Base-by-base conservation (phyloP, 2,888 invertebrate species). In the Ganaspis brasiliensis region DNA sequence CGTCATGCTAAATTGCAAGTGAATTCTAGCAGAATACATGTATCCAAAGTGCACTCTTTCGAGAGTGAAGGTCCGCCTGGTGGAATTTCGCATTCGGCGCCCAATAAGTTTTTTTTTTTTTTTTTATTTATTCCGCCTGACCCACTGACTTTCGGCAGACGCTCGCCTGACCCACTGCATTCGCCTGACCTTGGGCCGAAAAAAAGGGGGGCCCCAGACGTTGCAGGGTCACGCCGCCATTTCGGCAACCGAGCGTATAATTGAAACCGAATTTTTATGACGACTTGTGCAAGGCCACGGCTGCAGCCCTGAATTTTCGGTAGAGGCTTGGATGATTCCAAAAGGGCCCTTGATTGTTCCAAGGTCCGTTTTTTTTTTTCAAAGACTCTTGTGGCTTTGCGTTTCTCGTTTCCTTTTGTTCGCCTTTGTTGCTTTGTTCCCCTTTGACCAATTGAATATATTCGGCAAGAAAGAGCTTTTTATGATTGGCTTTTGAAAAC, bases 1-100 rank as follows among this genome's bases (percentile, higher is more conserved):
- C 88, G 88, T 87, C 86, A 85, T 84, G 86, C 84, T 84, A 83
- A 79, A 85, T 84, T 83, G 84, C 84, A 74, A 78, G 75, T 79
- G 79, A 79, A 79, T 78, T 76, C 67, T 75, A 73, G 76, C 73
- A 76, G 78, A 79, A 79, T 80, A n/a, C n/a, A n/a, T n/a, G n/a
- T n/a, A 78, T 75, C 80, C 77, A 77, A 80, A 80, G 77, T 78
- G 57, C 74, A 76, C 52, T 75, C 45, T 67, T 16, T 55, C 14
- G 45, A 52, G 26, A 57, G 16, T 37, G 45, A 59, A 73, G 59
- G 26, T 56, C 72, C 56, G 40, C 57, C 40, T 21, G 56, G 31
- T 37, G 55, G 55, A 72, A 19, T 72, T 73, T 67, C 8, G 21
- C 31, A 57, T 55, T 59, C 59, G 31, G 37, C 59, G 57, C 19